These are phyloP conservation scores for Clistopyga incitator DNA, from an alignment of 2,888 invertebrate genomes.

Conservation along the genomic window DNA sequence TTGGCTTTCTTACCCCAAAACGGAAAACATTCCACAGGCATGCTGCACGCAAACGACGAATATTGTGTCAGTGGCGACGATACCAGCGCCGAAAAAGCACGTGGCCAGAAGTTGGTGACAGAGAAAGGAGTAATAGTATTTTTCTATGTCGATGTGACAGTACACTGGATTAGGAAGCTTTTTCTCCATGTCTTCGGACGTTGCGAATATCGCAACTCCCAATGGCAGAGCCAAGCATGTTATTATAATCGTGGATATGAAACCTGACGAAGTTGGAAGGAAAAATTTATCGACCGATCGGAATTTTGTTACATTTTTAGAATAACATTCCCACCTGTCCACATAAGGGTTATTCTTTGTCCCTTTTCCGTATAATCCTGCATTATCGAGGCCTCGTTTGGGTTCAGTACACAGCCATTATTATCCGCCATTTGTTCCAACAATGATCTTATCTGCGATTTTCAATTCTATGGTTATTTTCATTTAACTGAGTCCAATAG, in stretches of 20 bases:
- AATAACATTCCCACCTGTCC: conserved; percentile 18
- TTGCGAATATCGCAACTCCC: conserved; percentile 4
- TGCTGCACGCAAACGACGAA: conserved; percentile 19
- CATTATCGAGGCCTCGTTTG: conserved; percentile 27
- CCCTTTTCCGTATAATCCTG: conserved; percentile 12
- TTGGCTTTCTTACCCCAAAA: conserved; percentile 7
- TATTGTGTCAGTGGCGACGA: conserved; percentile 33
- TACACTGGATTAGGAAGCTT: conserved; percentile 28
- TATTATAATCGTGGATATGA: background rate
- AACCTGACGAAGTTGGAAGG: background rate
- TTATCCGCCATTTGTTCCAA: conserved; percentile 19
- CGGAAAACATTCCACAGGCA: conserved; percentile 14
- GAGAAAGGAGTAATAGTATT: conserved; percentile 44
- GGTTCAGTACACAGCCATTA: background rate
- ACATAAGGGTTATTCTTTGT: conserved; percentile 28
- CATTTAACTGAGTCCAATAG: background rate
- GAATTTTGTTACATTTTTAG: background rate
- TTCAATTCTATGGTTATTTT: background rate
- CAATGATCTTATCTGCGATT: conserved; percentile 43
- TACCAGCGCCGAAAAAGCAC: background rate
- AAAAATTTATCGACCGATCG: background rate
- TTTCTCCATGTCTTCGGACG: background rate
- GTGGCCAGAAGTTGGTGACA: background rate
- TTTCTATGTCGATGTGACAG: conserved; percentile 36
- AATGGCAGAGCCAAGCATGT: background rate